Percentiles rank a stretch among this genome's conserved stretches.
phyloP scores from a whole-genome alignment of 1,140 invertebrate species.

The Metopolophium dirhodum region DNA sequence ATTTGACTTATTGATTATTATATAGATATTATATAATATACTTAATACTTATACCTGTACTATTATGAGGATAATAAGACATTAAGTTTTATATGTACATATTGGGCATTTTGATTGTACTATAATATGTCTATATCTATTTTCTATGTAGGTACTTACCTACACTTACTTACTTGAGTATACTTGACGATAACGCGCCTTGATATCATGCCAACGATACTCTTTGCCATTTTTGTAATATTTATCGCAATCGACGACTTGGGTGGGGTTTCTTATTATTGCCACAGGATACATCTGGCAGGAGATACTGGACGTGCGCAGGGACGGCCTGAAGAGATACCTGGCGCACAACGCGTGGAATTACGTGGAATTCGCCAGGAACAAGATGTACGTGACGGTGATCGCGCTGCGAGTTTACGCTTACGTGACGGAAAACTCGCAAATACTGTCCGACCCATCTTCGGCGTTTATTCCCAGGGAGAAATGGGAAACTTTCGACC shows the following conservation, averaged over 20 bases:
- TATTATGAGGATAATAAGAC: no score
- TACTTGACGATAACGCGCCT: no score
- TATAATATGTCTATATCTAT: no score
- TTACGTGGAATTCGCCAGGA: slow-evolving; percentile 91
- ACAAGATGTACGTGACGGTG: slow-evolving; percentile 82
- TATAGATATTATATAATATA: no score
- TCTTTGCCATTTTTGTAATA: no score
- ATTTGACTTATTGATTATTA: no score
- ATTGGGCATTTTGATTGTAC: no score
- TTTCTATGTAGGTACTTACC: no score
- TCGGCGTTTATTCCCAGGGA: slow-evolving; percentile 80
- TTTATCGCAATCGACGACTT: neutral
- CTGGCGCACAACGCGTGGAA: slow-evolving; percentile 90
- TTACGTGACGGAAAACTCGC: slow-evolving; percentile 74
- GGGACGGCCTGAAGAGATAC: slow-evolving; percentile 82
- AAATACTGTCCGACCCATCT: slow-evolving; percentile 71
- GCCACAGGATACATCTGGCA: slow-evolving; percentile 85
- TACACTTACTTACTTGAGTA: no score
- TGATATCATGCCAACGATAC: no score
- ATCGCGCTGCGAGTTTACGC: slow-evolving; percentile 78
- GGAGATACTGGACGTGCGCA: slow-evolving; percentile 87
- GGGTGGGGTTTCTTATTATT: neutral
- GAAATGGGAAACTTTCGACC: slow-evolving; percentile 91
- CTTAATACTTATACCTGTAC: no score
- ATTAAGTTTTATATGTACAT: no score